Evolutionary conservation across 2,888 invertebrate genomes (phyloP).

Genomic region (Notodonta dromedarius): DNA sequence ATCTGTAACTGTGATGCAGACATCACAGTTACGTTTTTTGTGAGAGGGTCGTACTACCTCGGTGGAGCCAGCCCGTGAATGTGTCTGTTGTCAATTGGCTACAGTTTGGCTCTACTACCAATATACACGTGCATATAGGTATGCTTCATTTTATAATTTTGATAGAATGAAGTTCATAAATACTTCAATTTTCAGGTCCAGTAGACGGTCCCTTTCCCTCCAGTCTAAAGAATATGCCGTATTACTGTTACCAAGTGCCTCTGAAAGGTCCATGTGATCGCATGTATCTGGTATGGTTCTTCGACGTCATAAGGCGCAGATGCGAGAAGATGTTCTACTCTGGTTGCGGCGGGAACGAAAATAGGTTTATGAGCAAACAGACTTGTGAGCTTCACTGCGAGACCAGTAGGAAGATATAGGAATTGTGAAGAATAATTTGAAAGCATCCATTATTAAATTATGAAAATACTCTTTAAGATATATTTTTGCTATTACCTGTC

Average conservation of each 20-base stretch:
- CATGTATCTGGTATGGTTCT: constrained; percentile 65
- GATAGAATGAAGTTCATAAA: too few relatives aligned
- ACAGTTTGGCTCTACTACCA: too few relatives aligned
- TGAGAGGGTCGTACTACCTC: too few relatives aligned
- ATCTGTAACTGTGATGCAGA: too few relatives aligned
- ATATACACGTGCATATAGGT: too few relatives aligned
- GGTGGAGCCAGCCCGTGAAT: too few relatives aligned
- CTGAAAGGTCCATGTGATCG: constrained; percentile 63
- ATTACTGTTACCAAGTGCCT: constrained; percentile 74
- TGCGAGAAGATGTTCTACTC: constrained; percentile 76
- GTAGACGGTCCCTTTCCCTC: constrained; percentile 70
- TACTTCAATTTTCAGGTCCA: constrained; percentile 55
- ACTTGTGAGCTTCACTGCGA: constrained; percentile 62
- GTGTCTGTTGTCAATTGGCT: too few relatives aligned
- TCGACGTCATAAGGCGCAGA: constrained; percentile 63
- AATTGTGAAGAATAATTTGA: too few relatives aligned
- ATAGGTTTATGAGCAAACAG: constrained; percentile 55
- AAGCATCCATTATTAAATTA: neutral
- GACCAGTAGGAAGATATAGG: constrained; percentile 43
- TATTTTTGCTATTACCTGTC: too few relatives aligned
- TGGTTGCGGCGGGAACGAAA: constrained; percentile 77
- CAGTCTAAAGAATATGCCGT: constrained; percentile 65
- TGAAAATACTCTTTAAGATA: neutral
- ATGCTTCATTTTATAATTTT: too few relatives aligned
- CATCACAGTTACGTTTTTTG: too few relatives aligned